Evolutionary conservation across 2,888 invertebrate genomes (phyloP).

Genomic region (Plagiodera versicolora): DNA sequence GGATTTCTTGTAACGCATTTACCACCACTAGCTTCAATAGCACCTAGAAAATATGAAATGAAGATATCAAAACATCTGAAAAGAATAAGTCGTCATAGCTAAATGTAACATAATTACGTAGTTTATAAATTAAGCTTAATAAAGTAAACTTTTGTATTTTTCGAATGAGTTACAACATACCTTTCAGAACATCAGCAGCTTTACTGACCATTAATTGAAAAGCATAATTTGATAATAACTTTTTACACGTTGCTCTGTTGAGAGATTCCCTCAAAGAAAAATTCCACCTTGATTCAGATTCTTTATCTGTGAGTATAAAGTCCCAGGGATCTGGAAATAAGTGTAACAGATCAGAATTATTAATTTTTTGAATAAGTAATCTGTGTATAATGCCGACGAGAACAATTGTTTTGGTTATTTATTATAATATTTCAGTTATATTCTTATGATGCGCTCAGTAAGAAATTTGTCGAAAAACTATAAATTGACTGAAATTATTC

Average conservation of each 20-base stretch:
- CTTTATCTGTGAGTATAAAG: constrained; percentile 57
- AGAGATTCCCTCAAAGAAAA: constrained; percentile 53
- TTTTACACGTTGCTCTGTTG: constrained; percentile 37
- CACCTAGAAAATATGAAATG: constrained; percentile 45
- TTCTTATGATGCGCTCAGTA: too few species aligned
- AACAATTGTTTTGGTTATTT: too few species aligned
- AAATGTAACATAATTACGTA: too few species aligned
- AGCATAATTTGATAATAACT: constrained; percentile 42
- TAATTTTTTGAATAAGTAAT: too few species aligned
- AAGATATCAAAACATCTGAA: not conserved
- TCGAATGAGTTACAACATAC: constrained; percentile 32
- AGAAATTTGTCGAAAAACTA: too few species aligned
- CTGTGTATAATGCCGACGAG: too few species aligned
- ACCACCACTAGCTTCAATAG: constrained; percentile 51
- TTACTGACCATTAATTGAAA: constrained; percentile 43
- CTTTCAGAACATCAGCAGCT: constrained; percentile 49
- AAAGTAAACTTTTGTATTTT: not conserved
- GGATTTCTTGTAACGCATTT: constrained; percentile 46
- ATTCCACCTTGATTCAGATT: constrained; percentile 58
- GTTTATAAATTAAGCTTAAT: too few species aligned
- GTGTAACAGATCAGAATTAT: too few species aligned
- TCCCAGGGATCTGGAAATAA: constrained; percentile 61
- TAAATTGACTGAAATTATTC: too few species aligned
- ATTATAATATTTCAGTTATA: too few species aligned
- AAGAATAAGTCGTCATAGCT: too few species aligned